phyloP scores from a whole-genome alignment of 2,888 invertebrate genomes.

The Drosophila antonietae region DNA sequence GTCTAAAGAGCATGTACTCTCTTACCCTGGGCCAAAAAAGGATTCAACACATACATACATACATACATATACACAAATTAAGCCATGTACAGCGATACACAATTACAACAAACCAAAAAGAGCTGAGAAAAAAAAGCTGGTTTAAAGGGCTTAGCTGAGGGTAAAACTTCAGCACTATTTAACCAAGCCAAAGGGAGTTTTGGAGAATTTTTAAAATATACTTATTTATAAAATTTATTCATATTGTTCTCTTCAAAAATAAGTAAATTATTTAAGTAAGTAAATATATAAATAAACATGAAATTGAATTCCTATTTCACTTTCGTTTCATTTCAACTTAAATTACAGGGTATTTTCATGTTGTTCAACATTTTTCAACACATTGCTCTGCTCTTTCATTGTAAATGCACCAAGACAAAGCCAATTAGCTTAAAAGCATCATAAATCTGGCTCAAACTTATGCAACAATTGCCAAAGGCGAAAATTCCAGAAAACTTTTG shows the following conservation, averaged over 20 bases:
- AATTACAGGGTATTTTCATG: neutral
- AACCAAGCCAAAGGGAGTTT: neutral
- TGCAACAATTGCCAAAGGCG: neutral
- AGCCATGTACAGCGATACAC: slow-evolving; percentile 47
- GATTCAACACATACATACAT: slow-evolving; percentile 1
- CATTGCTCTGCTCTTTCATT: neutral
- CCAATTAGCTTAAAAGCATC: slow-evolving; percentile 27
- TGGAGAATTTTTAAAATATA: neutral
- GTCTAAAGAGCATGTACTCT: neutral
- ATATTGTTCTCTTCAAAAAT: neutral
- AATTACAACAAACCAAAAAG: slow-evolving; percentile 33
- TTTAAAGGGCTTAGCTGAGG: slow-evolving; percentile 15
- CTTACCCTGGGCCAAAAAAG: slow-evolving; percentile 31
- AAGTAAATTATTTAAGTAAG: neutral
- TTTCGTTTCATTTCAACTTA: neutral
- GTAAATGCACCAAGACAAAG: neutral
- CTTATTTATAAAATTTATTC: neutral
- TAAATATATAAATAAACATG: neutral
- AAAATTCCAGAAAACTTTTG: slow-evolving; percentile 3
- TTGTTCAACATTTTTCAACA: neutral
- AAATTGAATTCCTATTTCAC: neutral
- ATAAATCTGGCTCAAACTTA: slow-evolving; percentile 7
- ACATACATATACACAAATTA: slow-evolving; percentile 32
- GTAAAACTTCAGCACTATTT: too few relatives aligned
- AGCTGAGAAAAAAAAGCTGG: slow-evolving; percentile 3